A percentile compares a stretch with the other conserved stretches of the same genome.
Evolutionary conservation across 2,888 invertebrate species (phyloP).

Genomic region (Carcina quercana): DNA sequence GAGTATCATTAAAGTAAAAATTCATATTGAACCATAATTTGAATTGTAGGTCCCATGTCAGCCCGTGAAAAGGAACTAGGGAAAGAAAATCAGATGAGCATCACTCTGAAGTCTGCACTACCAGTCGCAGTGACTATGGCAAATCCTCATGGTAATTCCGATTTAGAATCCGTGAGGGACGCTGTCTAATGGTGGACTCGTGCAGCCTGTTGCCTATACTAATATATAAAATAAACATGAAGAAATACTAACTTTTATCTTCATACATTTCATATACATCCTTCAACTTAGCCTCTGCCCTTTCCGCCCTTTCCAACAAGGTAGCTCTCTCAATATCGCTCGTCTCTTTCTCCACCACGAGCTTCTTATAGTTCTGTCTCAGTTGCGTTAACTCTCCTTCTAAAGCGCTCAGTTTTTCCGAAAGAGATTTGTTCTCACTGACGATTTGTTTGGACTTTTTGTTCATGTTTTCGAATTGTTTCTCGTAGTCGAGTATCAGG

Average conservation of each 20-base stretch:
- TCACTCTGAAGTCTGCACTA: no score
- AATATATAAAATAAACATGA: not conserved
- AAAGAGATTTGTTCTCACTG: slow-evolving; percentile 79
- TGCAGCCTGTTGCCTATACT: no score
- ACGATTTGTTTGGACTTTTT: slow-evolving; percentile 81
- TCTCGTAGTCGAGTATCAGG: slow-evolving; percentile 80
- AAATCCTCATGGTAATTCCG: no score
- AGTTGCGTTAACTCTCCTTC: slow-evolving; percentile 46
- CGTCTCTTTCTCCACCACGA: slow-evolving; percentile 60
- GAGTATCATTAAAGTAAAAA: no score
- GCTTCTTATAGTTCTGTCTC: slow-evolving; percentile 58
- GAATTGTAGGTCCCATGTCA: no score
- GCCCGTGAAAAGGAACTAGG: no score
- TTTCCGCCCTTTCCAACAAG: slow-evolving; percentile 77
- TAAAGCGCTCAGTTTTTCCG: slow-evolving; percentile 39
- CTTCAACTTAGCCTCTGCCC: slow-evolving; percentile 82
- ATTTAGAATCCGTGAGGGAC: no score
- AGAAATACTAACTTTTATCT: slow-evolving; percentile 79
- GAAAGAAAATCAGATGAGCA: no score
- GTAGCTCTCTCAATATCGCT: slow-evolving; percentile 58
- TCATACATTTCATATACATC: slow-evolving; percentile 84
- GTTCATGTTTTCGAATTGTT: slow-evolving; percentile 80
- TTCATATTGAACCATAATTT: no score
- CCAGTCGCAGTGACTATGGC: no score
- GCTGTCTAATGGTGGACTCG: no score